A percentile compares a stretch with the other conserved stretches of the same genome.
These are phyloP conservation scores for Hydraecia micacea DNA, from an alignment of 2,888 invertebrate genomes.

Conservation along the genomic window DNA sequence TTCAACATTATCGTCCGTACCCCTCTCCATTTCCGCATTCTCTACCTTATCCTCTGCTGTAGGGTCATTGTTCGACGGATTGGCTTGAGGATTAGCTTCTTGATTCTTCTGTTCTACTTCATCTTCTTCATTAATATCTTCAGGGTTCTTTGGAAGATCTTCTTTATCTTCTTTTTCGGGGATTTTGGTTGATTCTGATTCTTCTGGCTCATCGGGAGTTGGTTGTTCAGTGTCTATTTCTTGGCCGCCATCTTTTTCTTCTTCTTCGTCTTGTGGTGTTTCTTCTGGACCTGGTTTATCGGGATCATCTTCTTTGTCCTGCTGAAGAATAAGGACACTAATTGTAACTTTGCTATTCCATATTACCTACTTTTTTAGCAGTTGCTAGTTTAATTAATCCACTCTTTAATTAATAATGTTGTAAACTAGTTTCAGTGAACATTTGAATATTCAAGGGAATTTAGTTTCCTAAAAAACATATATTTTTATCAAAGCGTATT, in stretches of 20 bases:
- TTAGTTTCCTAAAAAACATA: background rate
- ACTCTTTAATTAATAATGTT: background rate
- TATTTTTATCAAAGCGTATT: background rate
- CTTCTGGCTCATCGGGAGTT: conserved; percentile 74
- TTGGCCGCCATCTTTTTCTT: conserved; percentile 66
- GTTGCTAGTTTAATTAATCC: background rate
- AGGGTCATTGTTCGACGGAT: conserved; percentile 86
- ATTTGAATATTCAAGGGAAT: background rate
- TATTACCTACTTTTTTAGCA: background rate
- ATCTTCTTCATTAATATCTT: conserved; percentile 84
- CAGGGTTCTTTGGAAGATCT: conserved; percentile 83
- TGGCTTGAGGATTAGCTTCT: conserved; percentile 88
- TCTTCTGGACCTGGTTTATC: conserved; percentile 61
- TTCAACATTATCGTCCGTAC: conserved; percentile 87
- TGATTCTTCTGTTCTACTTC: conserved; percentile 84
- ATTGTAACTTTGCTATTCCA: background rate
- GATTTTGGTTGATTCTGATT: conserved; percentile 74
- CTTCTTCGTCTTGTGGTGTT: conserved; percentile 46
- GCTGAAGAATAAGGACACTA: background rate
- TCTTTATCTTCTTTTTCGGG: conserved; percentile 76
- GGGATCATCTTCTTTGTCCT: conserved; percentile 71
- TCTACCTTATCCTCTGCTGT: conserved; percentile 87
- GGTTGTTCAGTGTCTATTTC: conserved; percentile 59
- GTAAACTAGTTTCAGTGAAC: too few species aligned
- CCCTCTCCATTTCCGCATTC: conserved; percentile 86